A percentile compares a stretch with the other conserved stretches of the same genome.
Conservation (phyloP, 2,888 invertebrate genomes). For the Caenorhabditis parvicauda region DNA sequence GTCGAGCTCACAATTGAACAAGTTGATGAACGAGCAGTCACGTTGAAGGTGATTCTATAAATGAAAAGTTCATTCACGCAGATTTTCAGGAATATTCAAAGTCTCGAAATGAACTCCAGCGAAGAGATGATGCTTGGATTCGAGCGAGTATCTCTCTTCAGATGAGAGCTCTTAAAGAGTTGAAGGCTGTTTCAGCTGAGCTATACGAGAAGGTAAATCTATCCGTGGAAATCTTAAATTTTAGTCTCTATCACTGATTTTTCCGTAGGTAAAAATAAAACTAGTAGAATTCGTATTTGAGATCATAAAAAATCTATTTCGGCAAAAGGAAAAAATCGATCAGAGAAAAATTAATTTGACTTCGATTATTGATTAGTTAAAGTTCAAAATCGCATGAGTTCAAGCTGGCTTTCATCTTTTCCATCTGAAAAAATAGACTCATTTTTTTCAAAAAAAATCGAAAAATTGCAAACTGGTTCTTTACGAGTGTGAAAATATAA, state of each 20-base stretch:
- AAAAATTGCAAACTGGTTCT: too few relatives aligned
- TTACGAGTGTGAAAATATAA: too few relatives aligned
- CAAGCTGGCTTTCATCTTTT: too few relatives aligned
- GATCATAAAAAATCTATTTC: too few relatives aligned
- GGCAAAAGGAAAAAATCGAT: too few relatives aligned
- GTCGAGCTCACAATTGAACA: constrained; percentile 67
- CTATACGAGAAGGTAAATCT: constrained; percentile 83
- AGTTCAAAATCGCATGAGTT: too few relatives aligned
- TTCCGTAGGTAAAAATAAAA: too few relatives aligned
- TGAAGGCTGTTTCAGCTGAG: constrained; percentile 79
- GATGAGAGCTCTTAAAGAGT: constrained; percentile 76
- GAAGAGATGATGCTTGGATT: constrained; percentile 71
- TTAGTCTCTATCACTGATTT: not conserved
- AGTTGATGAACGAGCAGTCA: constrained; percentile 64
- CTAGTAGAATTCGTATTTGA: too few relatives aligned
- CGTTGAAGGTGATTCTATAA: constrained; percentile 29
- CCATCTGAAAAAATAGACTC: too few relatives aligned
- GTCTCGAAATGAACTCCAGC: constrained; percentile 31
- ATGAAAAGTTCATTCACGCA: not conserved
- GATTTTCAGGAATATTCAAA: constrained; percentile 35
- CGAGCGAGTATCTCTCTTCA: constrained; percentile 74
- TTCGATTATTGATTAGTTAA: too few relatives aligned
- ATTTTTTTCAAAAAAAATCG: constrained; percentile 73
- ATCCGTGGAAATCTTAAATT: too few relatives aligned
- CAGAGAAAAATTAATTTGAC: too few relatives aligned